Base-by-base conservation (phyloP, 1,140 invertebrate species). In the Berghia stephanieae region DNA sequence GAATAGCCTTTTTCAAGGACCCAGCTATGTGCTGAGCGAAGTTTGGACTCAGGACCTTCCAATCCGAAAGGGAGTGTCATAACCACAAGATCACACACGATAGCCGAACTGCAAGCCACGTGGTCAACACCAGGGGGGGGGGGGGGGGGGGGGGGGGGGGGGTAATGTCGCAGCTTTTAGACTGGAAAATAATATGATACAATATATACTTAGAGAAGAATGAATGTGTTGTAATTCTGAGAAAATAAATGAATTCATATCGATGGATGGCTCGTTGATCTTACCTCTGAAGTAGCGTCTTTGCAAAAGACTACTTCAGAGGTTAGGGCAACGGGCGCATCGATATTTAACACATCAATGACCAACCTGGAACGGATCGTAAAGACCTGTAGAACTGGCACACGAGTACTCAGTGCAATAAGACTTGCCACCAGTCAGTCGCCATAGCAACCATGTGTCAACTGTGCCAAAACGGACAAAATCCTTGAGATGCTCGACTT, bases 391-490 rank as follows among this genome's bases (percentile, higher is more conserved):
- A 0, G 95, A 94, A 63, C 95, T 95, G 0, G 96, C 96, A 85
- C 93, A 95, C 0, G 95, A 96, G 16, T 94, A 93, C 88, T 99
- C 97, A 3, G 94, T 95, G 43, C 95, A 92, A 87, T 96, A 94
- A 27, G 92, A 83, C 83, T 90, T 89, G 1, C 92, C 91, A 71
- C 91, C 92, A 31, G 93, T 93, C 34, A 95, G 88, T 91, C 94
- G 95, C 88, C 96, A 94, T 40, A 99, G 85, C 43, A 99, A 91
- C 95, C 96, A 99, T 2, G 95, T 96, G 84, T 99, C 97, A 21
- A 99, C 90, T 38, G 96, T 95, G n/a, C 96, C 97, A 87, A 97
- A 95, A 82, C 94, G 90, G 1, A 93, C 93, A 79, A 93, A n/a
- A 91, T 31, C 93, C 92, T 57, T 91, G 90, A 38, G 66, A 67